Conservation (phyloP, 2,888 invertebrate species). For the Leucophenga montana region DNA sequence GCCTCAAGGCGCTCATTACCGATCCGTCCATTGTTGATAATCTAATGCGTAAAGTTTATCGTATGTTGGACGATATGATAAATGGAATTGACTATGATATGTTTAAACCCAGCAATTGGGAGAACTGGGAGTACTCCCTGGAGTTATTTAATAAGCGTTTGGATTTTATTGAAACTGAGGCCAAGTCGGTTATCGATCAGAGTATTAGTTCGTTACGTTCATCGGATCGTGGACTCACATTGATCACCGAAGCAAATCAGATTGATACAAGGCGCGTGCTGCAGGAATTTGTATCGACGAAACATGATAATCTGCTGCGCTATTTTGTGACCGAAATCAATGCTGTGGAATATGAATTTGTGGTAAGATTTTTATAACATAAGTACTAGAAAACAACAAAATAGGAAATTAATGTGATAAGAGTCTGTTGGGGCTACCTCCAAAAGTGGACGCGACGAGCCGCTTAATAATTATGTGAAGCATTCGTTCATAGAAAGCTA, state of each 20-base stretch:
- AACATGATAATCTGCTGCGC: slow-evolving; percentile 88
- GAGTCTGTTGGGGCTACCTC: too few species aligned
- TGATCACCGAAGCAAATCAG: slow-evolving; percentile 85
- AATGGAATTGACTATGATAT: slow-evolving; percentile 88
- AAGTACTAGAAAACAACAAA: too few species aligned
- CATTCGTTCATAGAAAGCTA: too few species aligned
- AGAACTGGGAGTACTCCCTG: slow-evolving; percentile 91
- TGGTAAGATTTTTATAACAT: slow-evolving; percentile 75
- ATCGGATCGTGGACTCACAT: slow-evolving; percentile 86
- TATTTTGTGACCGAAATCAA: slow-evolving; percentile 90
- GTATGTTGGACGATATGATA: slow-evolving; percentile 82
- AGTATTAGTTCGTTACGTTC: slow-evolving; percentile 87
- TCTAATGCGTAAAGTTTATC: slow-evolving; percentile 86
- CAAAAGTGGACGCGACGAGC: too few species aligned
- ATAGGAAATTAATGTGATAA: too few species aligned
- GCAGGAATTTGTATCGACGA: slow-evolving; percentile 81
- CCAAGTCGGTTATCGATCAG: slow-evolving; percentile 87
- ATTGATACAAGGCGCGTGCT: slow-evolving; percentile 85
- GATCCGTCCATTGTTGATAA: slow-evolving; percentile 91
- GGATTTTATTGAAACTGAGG: slow-evolving; percentile 83
- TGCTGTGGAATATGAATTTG: slow-evolving; percentile 80
- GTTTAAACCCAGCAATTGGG: slow-evolving; percentile 83
- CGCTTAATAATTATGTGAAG: too few species aligned
- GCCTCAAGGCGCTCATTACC: slow-evolving; percentile 88
- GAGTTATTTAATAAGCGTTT: slow-evolving; percentile 85